Percentiles rank a stretch among this genome's conserved stretches.
phyloP scores from a whole-genome alignment of 1,140 invertebrate species.

The Samia ricini region DNA sequence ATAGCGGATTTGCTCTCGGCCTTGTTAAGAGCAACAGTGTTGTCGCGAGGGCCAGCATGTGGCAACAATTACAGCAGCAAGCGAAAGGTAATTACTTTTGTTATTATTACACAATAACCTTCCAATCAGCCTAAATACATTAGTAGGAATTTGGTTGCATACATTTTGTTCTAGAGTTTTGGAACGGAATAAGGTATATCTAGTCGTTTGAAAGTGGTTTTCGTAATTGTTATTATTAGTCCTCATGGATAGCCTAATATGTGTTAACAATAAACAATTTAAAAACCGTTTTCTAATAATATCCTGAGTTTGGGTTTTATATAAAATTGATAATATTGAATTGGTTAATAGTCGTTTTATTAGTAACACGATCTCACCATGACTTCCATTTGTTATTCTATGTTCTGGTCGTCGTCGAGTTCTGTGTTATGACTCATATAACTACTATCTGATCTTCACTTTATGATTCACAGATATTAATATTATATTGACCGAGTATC shows the following conservation, averaged over 20 bases:
- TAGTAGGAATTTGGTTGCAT: no score
- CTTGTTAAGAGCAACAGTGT: constrained; percentile 80
- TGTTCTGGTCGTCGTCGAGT: not conserved
- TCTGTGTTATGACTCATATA: not conserved
- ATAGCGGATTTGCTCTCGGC: constrained; percentile 56
- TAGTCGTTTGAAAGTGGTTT: no score
- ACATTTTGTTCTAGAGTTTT: no score
- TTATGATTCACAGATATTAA: not conserved
- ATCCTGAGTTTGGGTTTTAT: no score
- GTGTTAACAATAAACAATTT: no score
- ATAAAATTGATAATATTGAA: not conserved
- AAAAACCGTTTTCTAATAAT: no score
- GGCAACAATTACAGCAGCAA: constrained; percentile 80
- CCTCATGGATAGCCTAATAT: no score
- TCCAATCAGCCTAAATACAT: no score
- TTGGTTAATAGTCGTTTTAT: not conserved
- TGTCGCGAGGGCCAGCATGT: constrained; percentile 80
- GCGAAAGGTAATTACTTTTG: constrained; percentile 58
- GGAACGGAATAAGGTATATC: no score
- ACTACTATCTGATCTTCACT: not conserved
- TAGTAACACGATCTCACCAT: not conserved
- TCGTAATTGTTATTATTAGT: no score
- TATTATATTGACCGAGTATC: not conserved
- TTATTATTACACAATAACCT: constrained; percentile 1
- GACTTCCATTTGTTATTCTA: not conserved